Evolutionary conservation across 2,797 vertebrate species (phyloP).

Genomic region (Anisognathus igniventris): DNA sequence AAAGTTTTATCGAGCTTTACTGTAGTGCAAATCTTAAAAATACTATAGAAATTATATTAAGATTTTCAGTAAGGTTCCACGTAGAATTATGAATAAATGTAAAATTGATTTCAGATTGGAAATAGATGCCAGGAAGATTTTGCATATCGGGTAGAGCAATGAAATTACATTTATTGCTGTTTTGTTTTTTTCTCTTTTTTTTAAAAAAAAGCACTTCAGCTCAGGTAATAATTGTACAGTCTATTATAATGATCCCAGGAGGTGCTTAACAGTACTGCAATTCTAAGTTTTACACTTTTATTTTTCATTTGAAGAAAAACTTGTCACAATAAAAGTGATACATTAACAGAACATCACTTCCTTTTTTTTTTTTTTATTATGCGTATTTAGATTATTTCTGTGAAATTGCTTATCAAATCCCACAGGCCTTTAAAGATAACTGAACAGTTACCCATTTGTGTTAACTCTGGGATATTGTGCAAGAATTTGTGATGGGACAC

Average conservation of each 20-base stretch:
- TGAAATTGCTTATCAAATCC: slow-evolving; percentile 64
- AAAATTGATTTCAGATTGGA: slow-evolving; percentile 58
- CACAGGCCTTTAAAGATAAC: slow-evolving; percentile 47
- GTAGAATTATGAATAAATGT: slow-evolving; percentile 41
- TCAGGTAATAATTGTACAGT: slow-evolving; percentile 68
- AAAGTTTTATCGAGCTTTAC: slow-evolving; percentile 58
- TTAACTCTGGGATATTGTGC: slow-evolving; percentile 55
- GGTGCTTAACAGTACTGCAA: slow-evolving; percentile 56
- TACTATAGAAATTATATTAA: slow-evolving; percentile 48
- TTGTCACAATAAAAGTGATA: slow-evolving; percentile 65
- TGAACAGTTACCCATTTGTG: slow-evolving; percentile 62
- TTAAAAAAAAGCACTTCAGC: not conserved
- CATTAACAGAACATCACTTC: slow-evolving; percentile 65
- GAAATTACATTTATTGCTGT: slow-evolving; percentile 59
- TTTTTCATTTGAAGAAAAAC: slow-evolving; percentile 69
- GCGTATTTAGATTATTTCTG: slow-evolving; percentile 60
- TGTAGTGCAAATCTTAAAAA: slow-evolving; percentile 48
- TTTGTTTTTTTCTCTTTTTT: not conserved
- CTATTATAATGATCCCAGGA: slow-evolving; percentile 66
- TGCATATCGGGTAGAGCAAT: slow-evolving; percentile 48
- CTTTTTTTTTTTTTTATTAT: slow-evolving; percentile 19
- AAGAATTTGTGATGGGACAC: slow-evolving; percentile 53
- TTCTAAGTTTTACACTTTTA: slow-evolving; percentile 63
- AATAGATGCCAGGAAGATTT: slow-evolving; percentile 49
- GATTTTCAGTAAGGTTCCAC: slow-evolving; percentile 30